phyloP scores from a whole-genome alignment of 1,140 invertebrate species.

The Drosophila setifemur region DNA sequence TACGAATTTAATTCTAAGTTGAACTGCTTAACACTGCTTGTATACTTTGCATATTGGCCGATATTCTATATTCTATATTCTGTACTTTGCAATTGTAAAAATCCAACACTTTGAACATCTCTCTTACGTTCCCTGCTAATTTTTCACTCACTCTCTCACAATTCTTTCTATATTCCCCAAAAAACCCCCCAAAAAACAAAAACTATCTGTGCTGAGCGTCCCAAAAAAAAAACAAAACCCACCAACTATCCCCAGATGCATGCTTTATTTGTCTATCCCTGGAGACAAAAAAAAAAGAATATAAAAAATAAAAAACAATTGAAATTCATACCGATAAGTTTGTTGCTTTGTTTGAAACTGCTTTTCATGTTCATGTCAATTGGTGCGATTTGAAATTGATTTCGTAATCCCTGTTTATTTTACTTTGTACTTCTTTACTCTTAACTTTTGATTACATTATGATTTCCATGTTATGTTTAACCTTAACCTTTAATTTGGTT shows the following conservation, averaged over 20 bases:
- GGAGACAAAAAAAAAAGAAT: neutral
- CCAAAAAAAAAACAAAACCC: neutral
- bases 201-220: slow-evolving; percentile 11
- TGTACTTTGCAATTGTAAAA: slow-evolving; percentile 37
- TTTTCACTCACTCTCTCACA: slow-evolving; percentile 1
- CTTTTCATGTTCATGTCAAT: slow-evolving; percentile 55
- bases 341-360: slow-evolving; percentile 57
- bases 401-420: neutral
- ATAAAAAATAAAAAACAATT: neutral
- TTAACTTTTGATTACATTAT: slow-evolving; percentile 8
- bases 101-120: neutral
- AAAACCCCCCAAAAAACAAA: neutral
- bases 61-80: slow-evolving; percentile 23
- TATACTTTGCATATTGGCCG: slow-evolving; percentile 70
- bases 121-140: slow-evolving; percentile 15
- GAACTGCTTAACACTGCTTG: slow-evolving; percentile 50
- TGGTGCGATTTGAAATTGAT: slow-evolving; percentile 41
- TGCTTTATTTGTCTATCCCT: slow-evolving; percentile 28
- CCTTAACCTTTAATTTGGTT: slow-evolving; percentile 18
- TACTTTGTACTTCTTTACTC: slow-evolving; percentile 12
- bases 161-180: neutral
- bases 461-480: slow-evolving; percentile 27
- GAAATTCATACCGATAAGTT: slow-evolving; percentile 25
- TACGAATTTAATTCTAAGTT: slow-evolving; percentile 29
- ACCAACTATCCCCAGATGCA: slow-evolving; percentile 2